These are phyloP conservation scores for Psilanteris sp. DNA, from an alignment of 1,140 invertebrate genomes.

Conservation along the genomic window DNA sequence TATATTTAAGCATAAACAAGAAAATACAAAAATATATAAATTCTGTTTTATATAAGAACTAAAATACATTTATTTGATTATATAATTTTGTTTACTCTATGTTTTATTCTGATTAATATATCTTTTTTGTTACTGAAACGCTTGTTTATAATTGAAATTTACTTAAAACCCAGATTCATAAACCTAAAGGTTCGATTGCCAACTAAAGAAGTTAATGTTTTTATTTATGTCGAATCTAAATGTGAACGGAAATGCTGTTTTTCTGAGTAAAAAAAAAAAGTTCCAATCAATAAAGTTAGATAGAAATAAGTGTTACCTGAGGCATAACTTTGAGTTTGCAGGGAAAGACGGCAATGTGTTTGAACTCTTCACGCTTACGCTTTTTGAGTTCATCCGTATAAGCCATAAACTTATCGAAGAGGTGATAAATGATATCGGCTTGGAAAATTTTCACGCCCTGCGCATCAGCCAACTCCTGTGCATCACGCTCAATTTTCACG, in stretches of 20 bases:
- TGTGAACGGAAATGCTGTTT: constrained; percentile 24
- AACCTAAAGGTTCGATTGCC: no score
- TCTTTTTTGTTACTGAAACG: no score
- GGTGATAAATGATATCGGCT: constrained; percentile 99
- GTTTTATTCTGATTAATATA: no score
- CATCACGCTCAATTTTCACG: constrained; percentile 98
- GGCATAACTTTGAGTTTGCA: constrained; percentile 94
- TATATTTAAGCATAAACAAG: no score
- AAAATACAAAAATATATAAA: no score
- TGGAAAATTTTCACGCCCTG: constrained; percentile 98
- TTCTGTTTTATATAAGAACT: no score
- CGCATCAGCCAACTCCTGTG: constrained; percentile 97
- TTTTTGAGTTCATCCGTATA: constrained; percentile 96
- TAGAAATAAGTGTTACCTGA: constrained; percentile 82
- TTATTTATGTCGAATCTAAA: constrained; percentile 1
- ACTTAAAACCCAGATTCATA: no score
- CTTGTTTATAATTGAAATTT: no score
- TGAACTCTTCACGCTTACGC: constrained; percentile 96
- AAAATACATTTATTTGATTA: no score
- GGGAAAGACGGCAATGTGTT: constrained; percentile 98
- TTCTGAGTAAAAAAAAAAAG: constrained; percentile 18
- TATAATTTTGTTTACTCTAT: no score
- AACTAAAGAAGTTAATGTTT: no score
- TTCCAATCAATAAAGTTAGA: constrained; percentile 2
- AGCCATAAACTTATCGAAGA: constrained; percentile 98